Evolutionary conservation across 2,888 invertebrate genomes (phyloP).

Genomic region (Heliconius cydno): DNA sequence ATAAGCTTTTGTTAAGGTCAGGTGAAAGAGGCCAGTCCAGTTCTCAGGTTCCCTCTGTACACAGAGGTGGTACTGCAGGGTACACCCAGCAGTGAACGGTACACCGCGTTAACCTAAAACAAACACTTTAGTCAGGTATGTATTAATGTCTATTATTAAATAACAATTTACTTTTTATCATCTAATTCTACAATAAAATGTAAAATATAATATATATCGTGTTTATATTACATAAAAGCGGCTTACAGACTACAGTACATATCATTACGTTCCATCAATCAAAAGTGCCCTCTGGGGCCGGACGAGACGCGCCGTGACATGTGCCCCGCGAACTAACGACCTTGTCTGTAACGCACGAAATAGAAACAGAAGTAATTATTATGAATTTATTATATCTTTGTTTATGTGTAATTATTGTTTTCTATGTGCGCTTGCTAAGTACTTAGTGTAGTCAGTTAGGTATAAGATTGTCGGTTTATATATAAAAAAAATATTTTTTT

Average conservation of each 20-base stretch:
- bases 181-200: not conserved
- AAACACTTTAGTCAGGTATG: no score
- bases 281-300: slow-evolving; percentile 42
- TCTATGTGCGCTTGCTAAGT: not conserved
- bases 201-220: not conserved
- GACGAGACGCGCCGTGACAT: slow-evolving; percentile 38
- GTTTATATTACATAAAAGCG: slow-evolving; percentile 10
- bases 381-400: slow-evolving; percentile 7
- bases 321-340: slow-evolving; percentile 45
- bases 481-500: no score
- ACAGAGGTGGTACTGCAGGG: no score
- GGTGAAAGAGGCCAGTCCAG: no score
- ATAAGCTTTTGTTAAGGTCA: not conserved
- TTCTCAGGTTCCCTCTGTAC: no score
- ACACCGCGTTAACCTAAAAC: no score
- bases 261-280: slow-evolving; percentile 47
- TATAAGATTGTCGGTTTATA: no score
- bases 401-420: not conserved
- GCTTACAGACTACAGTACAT: slow-evolving; percentile 26
- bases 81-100: no score
- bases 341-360: slow-evolving; percentile 35
- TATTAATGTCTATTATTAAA: not conserved
- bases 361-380: slow-evolving; percentile 31
- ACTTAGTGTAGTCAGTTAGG: not conserved
- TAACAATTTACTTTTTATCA: not conserved